phyloP scores from a whole-genome alignment of 2,113 vertebrate genomes.

The Probosciger aterrimus region DNA sequence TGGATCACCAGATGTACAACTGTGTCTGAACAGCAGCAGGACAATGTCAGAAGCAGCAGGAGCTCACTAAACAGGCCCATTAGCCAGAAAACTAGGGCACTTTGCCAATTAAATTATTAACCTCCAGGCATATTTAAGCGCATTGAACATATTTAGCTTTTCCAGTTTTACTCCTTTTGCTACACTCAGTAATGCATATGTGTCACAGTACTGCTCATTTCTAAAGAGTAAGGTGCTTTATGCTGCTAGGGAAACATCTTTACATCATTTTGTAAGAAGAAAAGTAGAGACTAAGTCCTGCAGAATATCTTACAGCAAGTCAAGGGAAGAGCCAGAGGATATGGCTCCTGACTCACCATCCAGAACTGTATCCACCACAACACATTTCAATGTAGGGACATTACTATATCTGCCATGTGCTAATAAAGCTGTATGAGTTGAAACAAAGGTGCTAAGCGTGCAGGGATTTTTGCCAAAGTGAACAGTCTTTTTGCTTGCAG shows the following conservation, averaged over 20 bases:
- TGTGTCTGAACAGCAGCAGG: background rate
- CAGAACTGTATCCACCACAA: background rate
- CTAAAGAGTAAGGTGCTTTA: background rate
- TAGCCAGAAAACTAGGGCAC: background rate
- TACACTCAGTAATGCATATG: background rate
- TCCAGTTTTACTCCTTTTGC: background rate
- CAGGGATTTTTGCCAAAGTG: background rate
- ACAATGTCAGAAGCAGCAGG: background rate
- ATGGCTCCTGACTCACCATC: background rate
- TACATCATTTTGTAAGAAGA: background rate
- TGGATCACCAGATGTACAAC: background rate
- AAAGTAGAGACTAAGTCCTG: background rate
- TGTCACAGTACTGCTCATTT: background rate
- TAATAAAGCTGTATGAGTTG: background rate
- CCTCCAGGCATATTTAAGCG: background rate
- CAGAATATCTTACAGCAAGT: background rate
- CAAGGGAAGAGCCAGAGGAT: background rate
- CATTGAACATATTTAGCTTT: background rate
- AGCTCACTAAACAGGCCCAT: background rate
- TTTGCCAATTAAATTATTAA: conserved; percentile 22
- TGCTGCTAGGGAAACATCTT: background rate
- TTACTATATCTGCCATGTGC: background rate
- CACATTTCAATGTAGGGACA: background rate
- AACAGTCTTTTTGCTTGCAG: background rate
- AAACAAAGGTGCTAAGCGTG: background rate